Evolutionary conservation across 2,888 invertebrate species (phyloP).

Genomic region (Diogma glabrata): DNA sequence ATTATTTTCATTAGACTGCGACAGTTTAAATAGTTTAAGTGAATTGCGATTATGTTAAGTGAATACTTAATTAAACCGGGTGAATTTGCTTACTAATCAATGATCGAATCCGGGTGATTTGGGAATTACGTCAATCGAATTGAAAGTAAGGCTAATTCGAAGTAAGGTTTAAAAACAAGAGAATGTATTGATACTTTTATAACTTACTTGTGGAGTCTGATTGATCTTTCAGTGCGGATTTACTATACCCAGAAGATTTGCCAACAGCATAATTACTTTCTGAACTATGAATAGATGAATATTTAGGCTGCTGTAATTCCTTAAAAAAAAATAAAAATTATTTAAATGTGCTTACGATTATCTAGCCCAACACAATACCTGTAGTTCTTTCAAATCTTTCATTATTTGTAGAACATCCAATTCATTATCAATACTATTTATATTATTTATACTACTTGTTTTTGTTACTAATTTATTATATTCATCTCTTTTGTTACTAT

Average conservation of each 20-base stretch:
- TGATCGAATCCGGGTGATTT: too few species aligned
- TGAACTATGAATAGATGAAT: background rate
- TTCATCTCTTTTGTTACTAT: conserved; percentile 14
- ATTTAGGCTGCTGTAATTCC: conserved; percentile 10
- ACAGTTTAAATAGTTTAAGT: too few species aligned
- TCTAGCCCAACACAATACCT: conserved; percentile 23
- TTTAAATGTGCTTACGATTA: background rate
- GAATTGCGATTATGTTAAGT: too few species aligned
- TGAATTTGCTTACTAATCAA: too few species aligned
- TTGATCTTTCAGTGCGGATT: conserved; percentile 6
- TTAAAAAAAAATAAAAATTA: background rate
- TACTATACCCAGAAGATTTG: background rate
- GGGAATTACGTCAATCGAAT: too few species aligned
- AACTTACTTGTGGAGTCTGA: conserved; percentile 2
- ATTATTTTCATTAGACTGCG: too few species aligned
- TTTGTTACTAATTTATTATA: background rate
- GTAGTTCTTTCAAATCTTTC: conserved; percentile 38
- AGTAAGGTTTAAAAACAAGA: too few species aligned
- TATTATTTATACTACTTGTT: conserved; percentile 1
- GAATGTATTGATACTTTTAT: too few species aligned
- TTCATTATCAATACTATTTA: conserved; percentile 15
- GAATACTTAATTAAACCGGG: too few species aligned
- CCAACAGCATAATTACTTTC: background rate
- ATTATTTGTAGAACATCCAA: conserved; percentile 38
- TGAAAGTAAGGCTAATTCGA: too few species aligned